Evolutionary conservation across 2,888 invertebrate genomes (phyloP).

Genomic region (Lysandra bellargus): DNA sequence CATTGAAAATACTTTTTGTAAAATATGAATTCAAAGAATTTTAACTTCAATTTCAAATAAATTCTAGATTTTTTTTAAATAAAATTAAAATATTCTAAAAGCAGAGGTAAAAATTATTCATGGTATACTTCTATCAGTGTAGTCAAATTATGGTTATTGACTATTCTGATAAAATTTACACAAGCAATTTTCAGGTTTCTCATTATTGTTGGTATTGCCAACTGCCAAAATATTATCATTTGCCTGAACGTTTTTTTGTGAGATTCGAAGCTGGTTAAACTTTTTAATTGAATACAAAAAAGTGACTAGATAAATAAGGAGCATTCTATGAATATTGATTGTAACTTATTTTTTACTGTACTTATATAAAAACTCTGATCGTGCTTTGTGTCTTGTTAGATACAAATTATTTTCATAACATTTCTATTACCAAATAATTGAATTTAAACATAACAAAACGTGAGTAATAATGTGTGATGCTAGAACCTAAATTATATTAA

Average conservation of each 20-base stretch:
- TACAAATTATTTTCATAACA: background rate
- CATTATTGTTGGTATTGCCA: slow-evolving; percentile 18
- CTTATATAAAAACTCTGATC: background rate
- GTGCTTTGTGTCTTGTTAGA: background rate
- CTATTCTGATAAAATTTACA: slow-evolving; percentile 12
- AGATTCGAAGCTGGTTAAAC: slow-evolving; percentile 62
- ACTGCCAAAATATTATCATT: slow-evolving; percentile 27
- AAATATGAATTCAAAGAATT: background rate
- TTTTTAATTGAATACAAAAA: background rate
- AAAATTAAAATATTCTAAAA: slow-evolving; percentile 20
- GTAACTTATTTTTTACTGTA: background rate
- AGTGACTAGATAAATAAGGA: background rate
- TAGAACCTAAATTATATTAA: background rate
- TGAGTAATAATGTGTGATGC: background rate
- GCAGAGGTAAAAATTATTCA: background rate
- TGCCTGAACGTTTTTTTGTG: slow-evolving; percentile 41
- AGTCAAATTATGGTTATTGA: slow-evolving; percentile 2
- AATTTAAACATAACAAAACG: background rate
- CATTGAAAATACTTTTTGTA: slow-evolving; percentile 30
- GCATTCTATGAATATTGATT: background rate
- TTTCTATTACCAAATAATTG: background rate
- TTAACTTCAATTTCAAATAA: background rate
- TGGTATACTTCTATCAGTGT: background rate
- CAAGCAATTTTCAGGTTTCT: background rate
- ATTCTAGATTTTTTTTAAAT: background rate